Conservation (phyloP, 2,797 vertebrate species). For the Channa striata region DNA sequence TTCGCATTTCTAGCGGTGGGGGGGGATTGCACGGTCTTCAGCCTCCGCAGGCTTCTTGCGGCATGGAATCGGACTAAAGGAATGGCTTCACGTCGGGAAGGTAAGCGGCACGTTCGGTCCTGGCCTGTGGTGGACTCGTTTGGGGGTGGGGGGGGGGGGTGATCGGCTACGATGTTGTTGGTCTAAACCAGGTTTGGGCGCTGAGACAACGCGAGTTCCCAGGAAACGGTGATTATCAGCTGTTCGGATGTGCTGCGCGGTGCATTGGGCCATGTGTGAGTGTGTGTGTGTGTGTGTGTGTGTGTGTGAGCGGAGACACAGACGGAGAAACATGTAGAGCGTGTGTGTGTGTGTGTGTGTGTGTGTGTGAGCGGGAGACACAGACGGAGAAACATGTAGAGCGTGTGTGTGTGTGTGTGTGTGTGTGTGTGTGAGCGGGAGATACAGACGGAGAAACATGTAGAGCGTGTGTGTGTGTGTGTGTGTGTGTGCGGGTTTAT, state of each 20-base stretch:
- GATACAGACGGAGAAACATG: not conserved
- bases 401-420: not conserved
- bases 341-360: conserved; percentile 12
- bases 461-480: not conserved
- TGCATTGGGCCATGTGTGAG: conserved; percentile 22
- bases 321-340: not conserved
- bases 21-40: conserved; percentile 67
- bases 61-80: conserved; percentile 79
- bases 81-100: conserved; percentile 82
- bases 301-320: too few species aligned
- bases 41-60: conserved; percentile 61
- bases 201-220: conserved; percentile 67
- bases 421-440: conserved; percentile 1
- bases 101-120: conserved; percentile 74
- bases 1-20: conserved; percentile 44
- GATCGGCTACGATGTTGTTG: conserved; percentile 38
- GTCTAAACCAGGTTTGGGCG: conserved; percentile 48
- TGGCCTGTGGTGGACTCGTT: conserved; percentile 64
- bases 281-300: conserved; percentile 1
- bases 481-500: conserved; percentile 31
- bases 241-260: conserved; percentile 57
- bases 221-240: conserved; percentile 71
- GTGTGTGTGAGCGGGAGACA: not conserved
- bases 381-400: not conserved
- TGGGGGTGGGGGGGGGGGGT: not conserved